Evolutionary conservation across 2,888 invertebrate species (phyloP).

Genomic region (Dryobotodes eremita): DNA sequence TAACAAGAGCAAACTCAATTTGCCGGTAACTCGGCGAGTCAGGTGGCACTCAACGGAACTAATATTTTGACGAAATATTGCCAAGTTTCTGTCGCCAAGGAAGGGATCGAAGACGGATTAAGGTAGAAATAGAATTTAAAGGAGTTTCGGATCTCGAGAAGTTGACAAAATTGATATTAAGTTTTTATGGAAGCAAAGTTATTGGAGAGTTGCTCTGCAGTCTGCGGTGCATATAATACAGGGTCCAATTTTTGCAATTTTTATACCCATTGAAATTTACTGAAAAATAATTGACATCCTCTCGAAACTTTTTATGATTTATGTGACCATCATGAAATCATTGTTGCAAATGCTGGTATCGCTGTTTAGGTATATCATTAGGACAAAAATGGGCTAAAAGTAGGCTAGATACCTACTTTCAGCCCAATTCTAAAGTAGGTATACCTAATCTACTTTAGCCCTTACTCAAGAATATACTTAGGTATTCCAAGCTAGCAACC

Average conservation of each 20-base stretch:
- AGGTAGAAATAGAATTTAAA: constrained; percentile 27
- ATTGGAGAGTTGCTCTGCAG: background rate
- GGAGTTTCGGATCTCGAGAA: constrained; percentile 3
- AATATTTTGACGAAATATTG: constrained; percentile 58
- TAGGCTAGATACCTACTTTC: background rate
- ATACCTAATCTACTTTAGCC: background rate
- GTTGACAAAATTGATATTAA: constrained; percentile 15
- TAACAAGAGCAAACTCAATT: constrained; percentile 57
- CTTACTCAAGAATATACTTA: background rate
- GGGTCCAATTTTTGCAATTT: background rate
- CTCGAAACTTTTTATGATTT: background rate
- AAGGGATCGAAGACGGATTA: constrained; percentile 15
- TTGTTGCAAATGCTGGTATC: background rate
- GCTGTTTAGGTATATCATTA: background rate
- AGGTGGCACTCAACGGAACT: constrained; percentile 54
- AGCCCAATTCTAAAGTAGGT: background rate
- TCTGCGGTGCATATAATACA: background rate
- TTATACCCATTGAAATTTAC: too few species aligned
- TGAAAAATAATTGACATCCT: too few species aligned
- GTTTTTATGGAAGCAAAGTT: constrained; percentile 4
- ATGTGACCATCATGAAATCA: background rate
- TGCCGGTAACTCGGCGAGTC: constrained; percentile 29
- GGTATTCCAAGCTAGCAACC: background rate
- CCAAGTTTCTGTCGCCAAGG: constrained; percentile 28
- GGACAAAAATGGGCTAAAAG: background rate